A percentile compares a stretch with the other conserved stretches of the same genome.
These are phyloP conservation scores for Tachypleus tridentatus DNA, from an alignment of 1,140 invertebrate species.

Conservation along the genomic window DNA sequence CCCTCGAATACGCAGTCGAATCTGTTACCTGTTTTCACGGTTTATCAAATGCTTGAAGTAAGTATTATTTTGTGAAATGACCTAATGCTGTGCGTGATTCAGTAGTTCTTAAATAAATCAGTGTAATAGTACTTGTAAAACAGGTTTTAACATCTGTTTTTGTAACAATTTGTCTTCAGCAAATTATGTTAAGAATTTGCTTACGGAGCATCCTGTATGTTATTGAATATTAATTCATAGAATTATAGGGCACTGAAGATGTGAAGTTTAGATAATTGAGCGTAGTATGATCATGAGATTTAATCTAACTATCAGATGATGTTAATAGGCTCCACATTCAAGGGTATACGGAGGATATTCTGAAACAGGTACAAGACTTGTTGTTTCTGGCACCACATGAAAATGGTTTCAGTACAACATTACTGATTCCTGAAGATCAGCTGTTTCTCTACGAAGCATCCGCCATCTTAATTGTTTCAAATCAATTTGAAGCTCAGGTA, in stretches of 20 bases:
- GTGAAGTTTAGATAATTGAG: too few relatives aligned
- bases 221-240: too few relatives aligned
- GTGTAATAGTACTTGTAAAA: too few relatives aligned
- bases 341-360: slow-evolving; percentile 40
- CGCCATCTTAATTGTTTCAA: slow-evolving; percentile 41
- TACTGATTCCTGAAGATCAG: slow-evolving; percentile 42
- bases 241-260: too few relatives aligned
- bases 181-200: too few relatives aligned
- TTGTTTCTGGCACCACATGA: slow-evolving; percentile 36
- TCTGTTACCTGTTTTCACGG: slow-evolving; percentile 42
- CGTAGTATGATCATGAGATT: too few relatives aligned
- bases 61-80: slow-evolving; percentile 14
- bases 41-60: slow-evolving; percentile 43
- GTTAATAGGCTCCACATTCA: slow-evolving; percentile 30
- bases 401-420: slow-evolving; percentile 29
- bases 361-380: slow-evolving; percentile 40
- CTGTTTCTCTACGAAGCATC: slow-evolving; percentile 47
- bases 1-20: slow-evolving; percentile 39
- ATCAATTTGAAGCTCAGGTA: slow-evolving; percentile 35
- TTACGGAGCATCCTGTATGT: too few relatives aligned
- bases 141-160: too few relatives aligned
- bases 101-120: too few relatives aligned
- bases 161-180: too few relatives aligned
- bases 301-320: too few relatives aligned
- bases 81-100: too few relatives aligned